Percentiles rank a stretch among this genome's conserved stretches.
Conservation (phyloP, 1,140 invertebrate species). For the Bombus confusus region DNA sequence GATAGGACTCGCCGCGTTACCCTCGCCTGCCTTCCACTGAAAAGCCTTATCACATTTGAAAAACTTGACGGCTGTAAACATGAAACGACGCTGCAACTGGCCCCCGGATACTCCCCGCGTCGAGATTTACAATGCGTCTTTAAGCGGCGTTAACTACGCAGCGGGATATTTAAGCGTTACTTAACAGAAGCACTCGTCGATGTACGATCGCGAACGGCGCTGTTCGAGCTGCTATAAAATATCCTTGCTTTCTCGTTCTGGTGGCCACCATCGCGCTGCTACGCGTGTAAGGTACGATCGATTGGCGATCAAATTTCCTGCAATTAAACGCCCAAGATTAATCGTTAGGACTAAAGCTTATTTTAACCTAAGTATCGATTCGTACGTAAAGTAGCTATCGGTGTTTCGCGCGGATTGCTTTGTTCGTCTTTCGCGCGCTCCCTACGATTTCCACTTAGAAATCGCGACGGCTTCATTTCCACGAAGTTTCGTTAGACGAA, state of each 20-base stretch:
- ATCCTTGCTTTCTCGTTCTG: not conserved
- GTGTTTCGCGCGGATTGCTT: not conserved
- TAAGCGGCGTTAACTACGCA: constrained; percentile 43
- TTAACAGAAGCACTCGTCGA: constrained; percentile 6
- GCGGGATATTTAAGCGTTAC: constrained; percentile 31
- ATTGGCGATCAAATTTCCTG: not conserved
- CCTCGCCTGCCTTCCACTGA: constrained; percentile 31
- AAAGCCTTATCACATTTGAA: constrained; percentile 60
- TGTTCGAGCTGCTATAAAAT: constrained; percentile 1
- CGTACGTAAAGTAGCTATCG: not conserved
- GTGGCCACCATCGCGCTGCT: not conserved
- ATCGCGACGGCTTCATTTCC: not conserved
- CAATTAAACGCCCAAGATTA: not conserved
- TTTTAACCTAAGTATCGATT: not conserved
- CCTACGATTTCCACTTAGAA: not conserved
- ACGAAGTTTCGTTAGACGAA: not conserved
- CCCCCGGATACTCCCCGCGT: constrained; percentile 23
- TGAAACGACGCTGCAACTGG: constrained; percentile 48
- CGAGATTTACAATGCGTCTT: constrained; percentile 58
- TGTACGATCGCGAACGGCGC: not conserved
- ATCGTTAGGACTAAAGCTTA: not conserved
- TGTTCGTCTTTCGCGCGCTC: accelerated
- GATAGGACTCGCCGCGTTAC: constrained; percentile 48
- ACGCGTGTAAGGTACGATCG: not conserved
- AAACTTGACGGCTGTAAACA: constrained; percentile 68